Base-by-base conservation (phyloP, 2,797 vertebrate species). In the Pitangus sulphuratus region DNA sequence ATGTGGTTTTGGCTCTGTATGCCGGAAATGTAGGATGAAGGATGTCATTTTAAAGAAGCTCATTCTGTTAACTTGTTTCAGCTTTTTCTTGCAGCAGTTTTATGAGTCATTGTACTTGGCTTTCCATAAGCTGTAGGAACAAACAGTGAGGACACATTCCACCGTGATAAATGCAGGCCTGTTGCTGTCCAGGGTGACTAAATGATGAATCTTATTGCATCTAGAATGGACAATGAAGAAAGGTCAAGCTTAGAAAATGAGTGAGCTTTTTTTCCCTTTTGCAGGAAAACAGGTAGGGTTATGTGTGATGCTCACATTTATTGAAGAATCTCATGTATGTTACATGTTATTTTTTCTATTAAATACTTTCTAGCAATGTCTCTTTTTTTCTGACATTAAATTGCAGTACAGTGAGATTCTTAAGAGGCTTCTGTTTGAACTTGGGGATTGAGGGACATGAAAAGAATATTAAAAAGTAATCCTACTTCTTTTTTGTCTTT, bases 31-130 rank as follows among this genome's bases (percentile, higher is more conserved):
- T 58, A 33, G 89, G 85, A 72, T 79, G 80, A 91, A 90, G 86
- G 48, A 65, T 81, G 48, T 88, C 1, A 45, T 75, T 87, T 92
- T 70, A 30, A 66, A 95, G 65, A 78, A 86, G 45, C 35, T 88
- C 40, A 48, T 90, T 87, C 60, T 92, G n/a, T 84, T 95, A 95
- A 97, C 66, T 84, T 87, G 26, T 90, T 94, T 85, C 84, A 95
- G 85, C 53, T 92, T 84, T 96, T 93, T 94, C 69, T 85, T 95
- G 82, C 93, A 96, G 89, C 89, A 84, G 25, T 45, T 74, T 69
- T 89, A 61, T 93, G 77, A 91, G 51, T 94, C 95, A 77, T 33
- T 91, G 30, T 79, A 60, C 83, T 92, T 92, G 62, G 26, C 79
- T 78, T 93, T 81, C 72, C 5, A 0, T 90, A 86, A 93, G 54